Evolutionary conservation across 2,888 invertebrate genomes (phyloP).

Genomic region (Rotaria socialis): DNA sequence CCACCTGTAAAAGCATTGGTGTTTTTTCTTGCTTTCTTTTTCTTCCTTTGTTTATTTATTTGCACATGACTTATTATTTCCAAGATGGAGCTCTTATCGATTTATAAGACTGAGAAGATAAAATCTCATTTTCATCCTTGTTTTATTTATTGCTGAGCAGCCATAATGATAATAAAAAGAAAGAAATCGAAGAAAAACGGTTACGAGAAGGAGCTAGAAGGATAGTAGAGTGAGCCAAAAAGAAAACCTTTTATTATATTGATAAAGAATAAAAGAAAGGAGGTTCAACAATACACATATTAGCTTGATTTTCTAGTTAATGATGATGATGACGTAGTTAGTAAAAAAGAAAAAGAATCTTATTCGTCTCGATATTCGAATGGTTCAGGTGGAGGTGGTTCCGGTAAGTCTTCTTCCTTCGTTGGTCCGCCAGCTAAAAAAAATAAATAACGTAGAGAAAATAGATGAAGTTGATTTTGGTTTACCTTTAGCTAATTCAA

Average conservation of each 20-base stretch:
- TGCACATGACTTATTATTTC: not conserved
- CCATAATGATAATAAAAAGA: slow-evolving; percentile 12
- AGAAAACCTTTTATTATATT: not conserved
- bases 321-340: too few relatives aligned
- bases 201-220: not conserved
- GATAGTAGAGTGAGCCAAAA: not conserved
- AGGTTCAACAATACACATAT: not conserved
- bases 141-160: slow-evolving; percentile 9
- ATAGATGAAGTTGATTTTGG: too few relatives aligned
- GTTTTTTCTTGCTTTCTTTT: not conserved
- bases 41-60: not conserved
- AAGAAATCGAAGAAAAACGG: slow-evolving; percentile 7
- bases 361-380: slow-evolving; percentile 80
- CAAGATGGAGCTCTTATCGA: not conserved
- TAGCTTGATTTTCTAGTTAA: not conserved
- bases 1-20: too few relatives aligned
- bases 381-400: slow-evolving; percentile 93
- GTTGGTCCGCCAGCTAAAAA: slow-evolving; percentile 65
- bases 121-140: not conserved
- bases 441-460: not conserved
- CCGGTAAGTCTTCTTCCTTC: slow-evolving; percentile 72
- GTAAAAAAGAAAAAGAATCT: not conserved
- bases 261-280: not conserved
- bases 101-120: not conserved
- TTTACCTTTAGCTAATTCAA: slow-evolving; percentile 74